Base-by-base conservation (phyloP, 2,113 vertebrate genomes). In the Australoheros scitulus region DNA sequence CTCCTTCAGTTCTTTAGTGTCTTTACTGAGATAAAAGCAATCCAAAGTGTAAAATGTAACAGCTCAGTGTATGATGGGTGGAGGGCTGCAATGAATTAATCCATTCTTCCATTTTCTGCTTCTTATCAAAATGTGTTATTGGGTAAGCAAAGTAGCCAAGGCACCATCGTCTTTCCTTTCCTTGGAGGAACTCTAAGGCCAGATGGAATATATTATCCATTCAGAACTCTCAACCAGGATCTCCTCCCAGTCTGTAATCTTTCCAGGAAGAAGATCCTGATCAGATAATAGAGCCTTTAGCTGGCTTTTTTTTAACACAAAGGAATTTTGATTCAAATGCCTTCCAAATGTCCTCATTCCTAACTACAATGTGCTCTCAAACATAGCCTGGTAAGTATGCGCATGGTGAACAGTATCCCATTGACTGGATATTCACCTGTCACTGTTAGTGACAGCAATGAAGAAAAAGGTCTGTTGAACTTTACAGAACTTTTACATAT, bases 121-220 rank as follows among this genome's bases (percentile, higher is more conserved):
- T 20, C 26, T 36, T 4, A 20, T 26, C 11, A 32, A 13, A 32
- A 17, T 61, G 17, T 22, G 17, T 61, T 17, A 2, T 13, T 20
- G 4, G 41, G 20, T 43, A 47, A 75, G 22, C 1, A 58, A 29
- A 80, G 22, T 18, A 57, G 7, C 22, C 61, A 56, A 72, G 36
- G 61, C 13, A 29, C 6, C 6, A 8, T 17, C 11, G 15, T 61
- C 15, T 22, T 43, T 17, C 60, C 0, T 79, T 11, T 81, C 50
- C 22, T 60, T 24, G 47, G 52, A 72, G 20, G 38, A 0, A 3
- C 61, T 29, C 2, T 55, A 17, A 34, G 36, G 6, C 11, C 52
- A 65, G 68, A 84, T 41, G 75, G 13, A 17, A 81, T 75, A 29
- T 2, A 58, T 80, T 57, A 75, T n/a, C 50, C 56, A 75, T 80